A percentile compares a stretch with the other conserved stretches of the same genome.
These are phyloP conservation scores for Phaethon lepturus DNA, from an alignment of 2,113 vertebrate genomes.

Conservation along the genomic window DNA sequence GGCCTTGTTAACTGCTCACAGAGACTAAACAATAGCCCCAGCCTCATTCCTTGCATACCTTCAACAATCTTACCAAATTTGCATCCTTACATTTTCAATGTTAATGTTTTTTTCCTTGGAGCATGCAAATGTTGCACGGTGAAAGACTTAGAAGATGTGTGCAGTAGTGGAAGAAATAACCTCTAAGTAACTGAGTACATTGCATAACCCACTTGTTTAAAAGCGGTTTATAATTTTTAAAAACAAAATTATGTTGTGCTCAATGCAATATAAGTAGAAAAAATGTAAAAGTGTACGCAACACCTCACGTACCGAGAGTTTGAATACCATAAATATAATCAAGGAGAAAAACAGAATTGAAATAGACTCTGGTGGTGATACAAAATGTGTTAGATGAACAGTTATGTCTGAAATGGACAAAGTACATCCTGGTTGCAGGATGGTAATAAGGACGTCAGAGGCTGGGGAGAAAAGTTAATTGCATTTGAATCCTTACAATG, in stretches of 20 bases:
- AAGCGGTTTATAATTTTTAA: neutral
- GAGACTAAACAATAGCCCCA: no score
- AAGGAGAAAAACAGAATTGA: neutral
- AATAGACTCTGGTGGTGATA: neutral
- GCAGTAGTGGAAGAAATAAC: neutral
- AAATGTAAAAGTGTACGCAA: neutral
- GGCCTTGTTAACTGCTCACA: no score
- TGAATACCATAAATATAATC: neutral
- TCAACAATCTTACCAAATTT: neutral
- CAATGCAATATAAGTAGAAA: neutral
- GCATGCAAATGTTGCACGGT: neutral
- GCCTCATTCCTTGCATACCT: no score
- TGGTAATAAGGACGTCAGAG: constrained; percentile 1
- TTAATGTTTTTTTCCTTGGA: neutral
- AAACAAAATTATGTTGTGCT: neutral
- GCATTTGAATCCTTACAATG: neutral
- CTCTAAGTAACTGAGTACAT: neutral
- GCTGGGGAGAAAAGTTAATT: neutral
- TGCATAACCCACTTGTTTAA: neutral
- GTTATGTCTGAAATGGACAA: neutral
- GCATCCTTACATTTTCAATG: neutral
- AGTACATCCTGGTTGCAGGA: neutral
- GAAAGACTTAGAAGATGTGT: neutral
- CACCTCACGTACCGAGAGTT: neutral
- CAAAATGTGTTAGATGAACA: neutral